Evolutionary conservation across 2,888 invertebrate species (phyloP), one percentile per base, ranked within the genome.

Genomic region (Cephus pygmeus): DNA sequence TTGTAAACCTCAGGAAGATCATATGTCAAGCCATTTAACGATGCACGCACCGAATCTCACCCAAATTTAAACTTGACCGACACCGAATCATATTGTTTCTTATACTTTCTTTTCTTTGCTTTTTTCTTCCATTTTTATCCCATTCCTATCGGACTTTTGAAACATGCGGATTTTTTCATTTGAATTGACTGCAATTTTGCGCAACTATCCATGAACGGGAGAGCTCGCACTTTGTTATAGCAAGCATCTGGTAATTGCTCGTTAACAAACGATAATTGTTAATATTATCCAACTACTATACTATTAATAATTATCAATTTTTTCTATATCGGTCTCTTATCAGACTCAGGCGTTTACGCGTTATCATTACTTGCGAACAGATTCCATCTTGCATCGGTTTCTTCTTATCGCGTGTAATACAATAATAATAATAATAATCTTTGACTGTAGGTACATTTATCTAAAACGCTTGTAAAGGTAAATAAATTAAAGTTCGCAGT

Each of bases 401-500:
- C 23, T 56, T 56, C 56, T 56, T 9, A 23, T 56, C 56, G 23
- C 56, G 56, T 23, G 56, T 56, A 83, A 79, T 82, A 80, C 75
- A 76, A 56, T 56, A 40, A 40, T 40, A 31, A 69, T 79, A 79
- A 79, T 82, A 83, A 85, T 86, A 86, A 80, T 86, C 83, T 84
- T 87, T 87, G 85, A 87, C 86, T 87, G 85, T 88, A 88, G 87
- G 85, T 90, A 90, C 88, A 91, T 89, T 89, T 86, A 90, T 90
- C 90, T 91, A 90, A 89, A 90, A 90, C 83, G 85, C 84, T 88
- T 86, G 85, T 88, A 89, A 87, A 89, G 87, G 87, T 88, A 89
- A 91, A 90, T 90, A 90, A 91, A 90, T 90, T 89, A 90, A 89
- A 89, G 87, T 87, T 83, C 87, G 88, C 88, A 87, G 85, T 90